Evolutionary conservation across 2,113 vertebrate genomes (phyloP).

Genomic region (Calidris pygmaea): DNA sequence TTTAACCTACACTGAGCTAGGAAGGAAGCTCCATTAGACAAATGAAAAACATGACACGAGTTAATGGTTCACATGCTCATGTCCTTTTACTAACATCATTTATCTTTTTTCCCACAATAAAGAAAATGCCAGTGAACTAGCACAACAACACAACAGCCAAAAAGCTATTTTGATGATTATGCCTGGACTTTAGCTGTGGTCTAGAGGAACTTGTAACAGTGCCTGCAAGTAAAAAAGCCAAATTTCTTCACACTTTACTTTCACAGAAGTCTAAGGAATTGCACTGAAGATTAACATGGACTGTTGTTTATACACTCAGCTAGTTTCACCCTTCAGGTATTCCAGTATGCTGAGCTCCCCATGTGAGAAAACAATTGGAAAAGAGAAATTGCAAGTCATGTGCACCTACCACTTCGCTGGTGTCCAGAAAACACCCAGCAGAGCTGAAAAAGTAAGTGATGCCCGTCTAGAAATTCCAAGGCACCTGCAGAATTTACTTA

Average conservation of each 20-base stretch:
- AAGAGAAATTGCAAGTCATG: neutral
- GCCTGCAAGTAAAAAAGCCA: neutral
- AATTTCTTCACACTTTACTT: neutral
- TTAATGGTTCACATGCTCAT: neutral
- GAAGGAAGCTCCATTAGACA: neutral
- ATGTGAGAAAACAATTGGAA: neutral
- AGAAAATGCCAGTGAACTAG: neutral
- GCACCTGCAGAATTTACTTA: neutral
- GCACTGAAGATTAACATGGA: neutral
- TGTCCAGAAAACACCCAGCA: neutral
- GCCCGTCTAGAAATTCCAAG: neutral
- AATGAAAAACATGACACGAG: neutral
- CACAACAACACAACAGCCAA: neutral
- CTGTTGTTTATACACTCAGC: neutral
- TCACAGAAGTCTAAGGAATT: neutral
- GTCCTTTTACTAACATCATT: neutral
- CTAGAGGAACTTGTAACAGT: neutral
- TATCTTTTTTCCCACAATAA: neutral
- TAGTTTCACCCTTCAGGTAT: neutral
- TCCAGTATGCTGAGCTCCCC: neutral
- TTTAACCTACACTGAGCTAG: neutral
- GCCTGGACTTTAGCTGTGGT: neutral
- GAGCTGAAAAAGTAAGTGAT: neutral
- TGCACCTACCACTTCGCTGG: neutral
- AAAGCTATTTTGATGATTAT: neutral